These are phyloP conservation scores for Xylophagus ater DNA, from an alignment of 2,888 invertebrate species.

Conservation along the genomic window DNA sequence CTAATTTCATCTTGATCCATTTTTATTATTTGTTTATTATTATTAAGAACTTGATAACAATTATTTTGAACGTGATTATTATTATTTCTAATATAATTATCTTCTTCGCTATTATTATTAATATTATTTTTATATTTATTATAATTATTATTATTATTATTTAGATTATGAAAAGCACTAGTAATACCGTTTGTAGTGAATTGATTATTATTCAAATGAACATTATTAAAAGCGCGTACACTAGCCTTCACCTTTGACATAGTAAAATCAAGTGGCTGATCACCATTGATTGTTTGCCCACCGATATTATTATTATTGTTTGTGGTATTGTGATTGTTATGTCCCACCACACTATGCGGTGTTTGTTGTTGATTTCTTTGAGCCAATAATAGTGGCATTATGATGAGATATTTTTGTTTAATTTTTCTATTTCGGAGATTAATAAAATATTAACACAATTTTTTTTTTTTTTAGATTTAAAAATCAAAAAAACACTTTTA, in stretches of 20 bases:
- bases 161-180: conserved; percentile 1
- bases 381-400: conserved; percentile 22
- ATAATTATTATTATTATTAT: conserved; percentile 6
- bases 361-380: conserved; percentile 19
- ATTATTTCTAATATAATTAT: background rate
- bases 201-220: conserved; percentile 4
- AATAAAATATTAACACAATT: too few species aligned
- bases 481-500: too few species aligned
- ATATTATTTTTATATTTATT: background rate
- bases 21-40: too few species aligned
- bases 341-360: conserved; percentile 12
- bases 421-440: background rate
- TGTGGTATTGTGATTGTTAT: conserved; percentile 2
- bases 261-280: conserved; percentile 22
- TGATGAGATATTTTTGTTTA: conserved; percentile 8
- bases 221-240: conserved; percentile 3
- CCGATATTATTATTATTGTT: background rate
- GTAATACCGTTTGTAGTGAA: conserved; percentile 3
- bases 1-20: too few species aligned
- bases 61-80: background rate
- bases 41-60: background rate
- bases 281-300: conserved; percentile 1
- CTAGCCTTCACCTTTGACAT: conserved; percentile 21
- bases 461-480: too few species aligned
- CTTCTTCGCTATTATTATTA: background rate